phyloP scores from a whole-genome alignment of 2,797 vertebrate genomes.

The Enteromius unitaeniatus region DNA sequence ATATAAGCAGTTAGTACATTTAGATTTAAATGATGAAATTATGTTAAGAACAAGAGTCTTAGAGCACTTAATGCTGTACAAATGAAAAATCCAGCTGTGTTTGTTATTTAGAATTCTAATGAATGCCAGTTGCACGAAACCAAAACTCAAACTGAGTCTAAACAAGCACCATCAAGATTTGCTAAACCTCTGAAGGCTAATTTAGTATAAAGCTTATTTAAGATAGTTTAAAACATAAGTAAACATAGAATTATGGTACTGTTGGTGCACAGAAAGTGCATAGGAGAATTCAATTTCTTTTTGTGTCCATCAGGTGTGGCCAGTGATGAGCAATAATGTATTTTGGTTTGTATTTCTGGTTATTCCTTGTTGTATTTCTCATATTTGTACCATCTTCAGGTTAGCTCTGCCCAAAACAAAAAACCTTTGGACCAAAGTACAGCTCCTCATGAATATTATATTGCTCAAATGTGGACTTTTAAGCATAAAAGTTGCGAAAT shows the following conservation, averaged over 20 bases:
- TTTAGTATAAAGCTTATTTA: background rate
- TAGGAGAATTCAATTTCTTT: background rate
- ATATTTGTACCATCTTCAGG: background rate
- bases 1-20: background rate
- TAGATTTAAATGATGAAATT: background rate
- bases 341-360: background rate
- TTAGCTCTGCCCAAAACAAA: background rate
- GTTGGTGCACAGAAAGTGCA: background rate
- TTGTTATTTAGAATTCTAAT: constrained; percentile 21
- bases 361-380: background rate
- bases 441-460: background rate
- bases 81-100: constrained; percentile 31
- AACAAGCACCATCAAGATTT: constrained; percentile 24
- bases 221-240: background rate
- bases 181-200: background rate
- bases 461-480: background rate
- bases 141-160: constrained; percentile 16
- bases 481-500: background rate
- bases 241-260: background rate
- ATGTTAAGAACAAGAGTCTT: constrained; percentile 1
- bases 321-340: background rate
- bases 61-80: background rate
- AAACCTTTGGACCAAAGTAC: background rate
- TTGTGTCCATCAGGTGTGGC: background rate
- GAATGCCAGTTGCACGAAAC: constrained; percentile 17